Conservation (phyloP, 2,888 invertebrate genomes). For the Andrena trimmerana region DNA sequence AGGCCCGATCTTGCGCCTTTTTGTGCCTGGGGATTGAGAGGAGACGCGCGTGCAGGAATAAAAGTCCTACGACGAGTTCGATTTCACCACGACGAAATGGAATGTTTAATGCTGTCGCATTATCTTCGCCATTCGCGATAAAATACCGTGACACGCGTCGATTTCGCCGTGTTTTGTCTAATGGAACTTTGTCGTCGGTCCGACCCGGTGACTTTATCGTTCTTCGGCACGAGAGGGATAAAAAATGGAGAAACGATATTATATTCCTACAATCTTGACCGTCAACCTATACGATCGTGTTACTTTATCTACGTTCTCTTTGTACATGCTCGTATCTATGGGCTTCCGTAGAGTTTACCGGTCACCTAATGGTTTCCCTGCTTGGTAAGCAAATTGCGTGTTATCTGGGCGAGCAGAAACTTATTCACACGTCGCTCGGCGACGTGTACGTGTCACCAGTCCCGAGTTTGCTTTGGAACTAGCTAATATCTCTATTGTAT, state of each 20-base stretch:
- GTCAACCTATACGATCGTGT: too few species aligned
- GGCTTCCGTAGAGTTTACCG: background rate
- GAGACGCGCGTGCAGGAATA: constrained; percentile 4
- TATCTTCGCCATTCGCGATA: background rate
- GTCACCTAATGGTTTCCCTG: background rate
- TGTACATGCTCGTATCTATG: background rate
- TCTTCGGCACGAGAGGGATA: background rate
- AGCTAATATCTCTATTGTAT: background rate
- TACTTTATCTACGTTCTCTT: background rate
- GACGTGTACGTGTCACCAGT: constrained; percentile 7
- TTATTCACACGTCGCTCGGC: constrained; percentile 11
- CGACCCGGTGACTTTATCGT: background rate
- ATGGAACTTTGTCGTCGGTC: background rate
- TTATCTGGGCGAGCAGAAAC: constrained; percentile 33
- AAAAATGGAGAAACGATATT: constrained; percentile 1
- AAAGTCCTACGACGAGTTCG: constrained; percentile 9
- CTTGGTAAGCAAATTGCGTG: constrained; percentile 48
- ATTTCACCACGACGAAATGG: constrained; percentile 7
- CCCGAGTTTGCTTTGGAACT: background rate
- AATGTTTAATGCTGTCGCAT: constrained; percentile 16
- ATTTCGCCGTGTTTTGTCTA: background rate
- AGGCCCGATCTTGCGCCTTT: constrained; percentile 61
- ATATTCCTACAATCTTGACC: too few species aligned
- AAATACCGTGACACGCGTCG: background rate
- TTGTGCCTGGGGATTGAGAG: constrained; percentile 30